Conservation (phyloP, 2,797 vertebrate genomes). For the Sciaenops ocellatus region DNA sequence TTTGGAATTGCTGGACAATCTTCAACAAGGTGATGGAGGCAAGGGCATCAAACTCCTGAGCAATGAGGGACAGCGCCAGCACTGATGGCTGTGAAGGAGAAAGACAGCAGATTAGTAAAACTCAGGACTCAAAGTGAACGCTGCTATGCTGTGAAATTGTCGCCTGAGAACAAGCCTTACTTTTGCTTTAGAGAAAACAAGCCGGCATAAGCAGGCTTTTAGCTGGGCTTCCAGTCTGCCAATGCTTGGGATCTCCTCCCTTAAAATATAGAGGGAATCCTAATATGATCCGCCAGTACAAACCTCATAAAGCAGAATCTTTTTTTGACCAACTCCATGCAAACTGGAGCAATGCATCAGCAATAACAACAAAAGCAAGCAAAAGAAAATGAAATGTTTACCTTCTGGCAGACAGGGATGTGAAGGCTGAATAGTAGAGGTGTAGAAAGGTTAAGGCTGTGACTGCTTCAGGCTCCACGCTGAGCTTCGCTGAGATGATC, state of each 20-base stretch:
- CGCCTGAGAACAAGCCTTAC: slow-evolving; percentile 83
- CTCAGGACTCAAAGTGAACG: background rate
- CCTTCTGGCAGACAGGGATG: slow-evolving; percentile 90
- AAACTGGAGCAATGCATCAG: slow-evolving; percentile 39
- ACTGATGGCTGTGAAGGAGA: slow-evolving; percentile 90
- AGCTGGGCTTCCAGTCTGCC: slow-evolving; percentile 97
- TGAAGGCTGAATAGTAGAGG: slow-evolving; percentile 92
- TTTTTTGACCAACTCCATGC: slow-evolving; percentile 42
- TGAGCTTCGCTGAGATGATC: slow-evolving; percentile 96
- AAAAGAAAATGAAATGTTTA: slow-evolving; percentile 62
- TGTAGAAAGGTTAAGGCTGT: slow-evolving; percentile 98
- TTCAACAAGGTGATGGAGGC: slow-evolving; percentile 90
- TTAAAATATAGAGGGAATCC: slow-evolving; percentile 79
- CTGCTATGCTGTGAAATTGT: slow-evolving; percentile 52
- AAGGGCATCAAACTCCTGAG: slow-evolving; percentile 91
- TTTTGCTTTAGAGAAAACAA: slow-evolving; percentile 98
- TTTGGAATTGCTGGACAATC: slow-evolving; percentile 92
- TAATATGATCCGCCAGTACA: slow-evolving; percentile 62
- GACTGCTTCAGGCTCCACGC: slow-evolving; percentile 93
- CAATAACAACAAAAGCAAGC: background rate
- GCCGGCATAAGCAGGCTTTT: slow-evolving; percentile 96
- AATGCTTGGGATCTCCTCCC: slow-evolving; percentile 93
- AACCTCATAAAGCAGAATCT: slow-evolving; percentile 60
- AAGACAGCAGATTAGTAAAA: slow-evolving; percentile 20
- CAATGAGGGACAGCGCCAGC: slow-evolving; percentile 95